phyloP scores from a whole-genome alignment of 2,797 vertebrate species.

The Yasuhikotakia modesta region DNA sequence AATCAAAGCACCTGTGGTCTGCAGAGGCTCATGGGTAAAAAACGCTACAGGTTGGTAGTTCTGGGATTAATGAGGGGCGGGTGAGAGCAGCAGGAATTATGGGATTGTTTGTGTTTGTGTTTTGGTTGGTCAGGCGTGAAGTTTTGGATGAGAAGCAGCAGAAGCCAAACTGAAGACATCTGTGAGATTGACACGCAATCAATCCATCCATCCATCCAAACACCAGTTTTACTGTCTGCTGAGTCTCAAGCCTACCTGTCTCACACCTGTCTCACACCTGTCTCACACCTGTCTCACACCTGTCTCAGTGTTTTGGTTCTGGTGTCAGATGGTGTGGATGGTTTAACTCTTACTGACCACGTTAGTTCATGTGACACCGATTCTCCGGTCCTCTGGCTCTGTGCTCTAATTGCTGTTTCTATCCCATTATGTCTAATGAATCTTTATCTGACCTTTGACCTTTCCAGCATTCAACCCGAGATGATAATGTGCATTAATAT shows the following conservation, averaged over 20 bases:
- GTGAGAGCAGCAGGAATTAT: constrained; percentile 10
- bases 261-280: constrained; percentile 51
- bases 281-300: constrained; percentile 57
- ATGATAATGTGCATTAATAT: constrained; percentile 73
- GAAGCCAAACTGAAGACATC: constrained; percentile 8
- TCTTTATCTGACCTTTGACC: constrained; percentile 64
- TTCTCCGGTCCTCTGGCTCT: constrained; percentile 75
- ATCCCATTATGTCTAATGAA: constrained; percentile 59
- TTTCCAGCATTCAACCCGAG: constrained; percentile 72
- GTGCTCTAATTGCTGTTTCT: constrained; percentile 70
- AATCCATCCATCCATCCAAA: constrained; percentile 32
- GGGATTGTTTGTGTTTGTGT: constrained; percentile 19
- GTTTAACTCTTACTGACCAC: constrained; percentile 75
- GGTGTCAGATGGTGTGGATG: constrained; percentile 69
- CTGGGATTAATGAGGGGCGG: constrained; percentile 22
- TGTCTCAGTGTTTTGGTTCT: constrained; percentile 34
- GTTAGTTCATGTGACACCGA: constrained; percentile 62
- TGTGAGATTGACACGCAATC: constrained; percentile 6
- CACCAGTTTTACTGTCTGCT: constrained; percentile 61
- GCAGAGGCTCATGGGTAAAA: constrained; percentile 8
- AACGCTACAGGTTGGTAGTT: constrained; percentile 20
- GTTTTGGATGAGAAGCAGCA: constrained; percentile 8
- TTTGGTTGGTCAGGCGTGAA: constrained; percentile 18
- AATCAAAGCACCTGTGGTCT: background rate
- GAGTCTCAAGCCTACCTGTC: constrained; percentile 45